Base-by-base conservation (phyloP, 1,140 invertebrate species). In the Drosophila nannoptera region DNA sequence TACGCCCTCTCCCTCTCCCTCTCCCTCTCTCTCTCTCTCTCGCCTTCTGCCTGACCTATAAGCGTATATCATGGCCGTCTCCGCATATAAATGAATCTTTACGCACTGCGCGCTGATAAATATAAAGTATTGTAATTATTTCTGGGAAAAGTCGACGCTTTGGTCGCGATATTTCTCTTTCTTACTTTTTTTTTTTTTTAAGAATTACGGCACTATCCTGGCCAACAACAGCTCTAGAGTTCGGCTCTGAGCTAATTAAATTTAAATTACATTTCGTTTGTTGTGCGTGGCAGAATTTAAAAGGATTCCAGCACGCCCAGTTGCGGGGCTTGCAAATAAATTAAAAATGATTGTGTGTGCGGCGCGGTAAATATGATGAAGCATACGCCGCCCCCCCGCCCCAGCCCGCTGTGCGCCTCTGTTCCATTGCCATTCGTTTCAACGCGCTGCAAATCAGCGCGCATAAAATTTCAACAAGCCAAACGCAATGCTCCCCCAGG, bases 371-470 rank as follows among this genome's bases (percentile, higher is more conserved):
- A 75, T 69, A 76, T 67, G 22, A 22, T 22, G 52, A 63, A 43
- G 56, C 43, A 52, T 59, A 59, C 54, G 53, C 67, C n/a, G n/a
- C n/a, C n/a, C n/a, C n/a, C n/a, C n/a, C n/a, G n/a, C n/a, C n/a
- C n/a, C n/a, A n/a, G n/a, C 53, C 38, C 11, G 33, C 45, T 52
- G 53, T 40, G 63, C 29, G 11, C 35, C 7, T 33, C 32, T 48
- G 49, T 61, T 62, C 35, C 59, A 54, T 29, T 56, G n/a, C 29
- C 45, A n/a, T 35, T 35, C 64, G 45, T 56, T 63, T 22, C 58
- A 40, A 36, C 60, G 73, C 78, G 46, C 66, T 75, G 69, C 76
- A 80, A 83, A 83, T 83, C 80, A 83, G 78, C 69, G 73, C 69
- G 52, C 69, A 78, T 77, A 70, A 77, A 74, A 74, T 78, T 77